A percentile compares a stretch with the other conserved stretches of the same genome.
Evolutionary conservation across 2,113 vertebrate species (phyloP).

Genomic region (Daphoenositta chrysoptera): DNA sequence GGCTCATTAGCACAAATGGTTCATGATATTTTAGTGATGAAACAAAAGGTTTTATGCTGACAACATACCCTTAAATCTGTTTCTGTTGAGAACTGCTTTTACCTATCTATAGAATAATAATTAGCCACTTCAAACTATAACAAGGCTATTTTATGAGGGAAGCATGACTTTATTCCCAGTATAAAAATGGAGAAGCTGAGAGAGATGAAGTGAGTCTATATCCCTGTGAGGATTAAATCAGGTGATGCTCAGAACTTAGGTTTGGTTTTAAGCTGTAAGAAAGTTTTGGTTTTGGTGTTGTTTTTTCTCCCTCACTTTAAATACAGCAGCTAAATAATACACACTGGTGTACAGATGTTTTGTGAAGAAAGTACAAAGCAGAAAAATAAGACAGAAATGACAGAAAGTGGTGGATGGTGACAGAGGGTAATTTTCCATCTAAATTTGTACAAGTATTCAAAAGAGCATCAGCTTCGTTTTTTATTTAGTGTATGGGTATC

Average conservation of each 20-base stretch:
- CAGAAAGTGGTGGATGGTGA: background rate
- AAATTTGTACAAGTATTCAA: background rate
- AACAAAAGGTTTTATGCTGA: background rate
- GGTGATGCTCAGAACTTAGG: background rate
- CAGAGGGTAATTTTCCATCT: background rate
- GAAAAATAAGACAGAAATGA: background rate
- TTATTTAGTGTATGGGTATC: background rate
- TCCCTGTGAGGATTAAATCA: background rate
- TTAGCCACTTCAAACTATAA: slow-evolving; percentile 22
- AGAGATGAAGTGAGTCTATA: background rate
- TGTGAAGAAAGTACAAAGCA: background rate
- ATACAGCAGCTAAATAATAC: background rate
- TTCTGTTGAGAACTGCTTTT: background rate
- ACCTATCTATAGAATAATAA: slow-evolving; percentile 23
- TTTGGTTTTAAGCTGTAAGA: background rate
- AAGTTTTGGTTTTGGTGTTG: background rate
- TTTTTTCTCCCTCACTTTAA: background rate
- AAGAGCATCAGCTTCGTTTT: background rate
- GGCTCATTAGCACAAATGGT: background rate
- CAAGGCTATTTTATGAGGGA: background rate
- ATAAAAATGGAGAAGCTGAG: slow-evolving; percentile 1
- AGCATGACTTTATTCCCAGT: background rate
- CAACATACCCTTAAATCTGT: slow-evolving; percentile 18
- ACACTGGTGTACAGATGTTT: background rate
- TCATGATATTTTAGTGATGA: slow-evolving; percentile 1